Conservation (phyloP, 1,140 invertebrate species). For the Lysiphlebus fabarum region DNA sequence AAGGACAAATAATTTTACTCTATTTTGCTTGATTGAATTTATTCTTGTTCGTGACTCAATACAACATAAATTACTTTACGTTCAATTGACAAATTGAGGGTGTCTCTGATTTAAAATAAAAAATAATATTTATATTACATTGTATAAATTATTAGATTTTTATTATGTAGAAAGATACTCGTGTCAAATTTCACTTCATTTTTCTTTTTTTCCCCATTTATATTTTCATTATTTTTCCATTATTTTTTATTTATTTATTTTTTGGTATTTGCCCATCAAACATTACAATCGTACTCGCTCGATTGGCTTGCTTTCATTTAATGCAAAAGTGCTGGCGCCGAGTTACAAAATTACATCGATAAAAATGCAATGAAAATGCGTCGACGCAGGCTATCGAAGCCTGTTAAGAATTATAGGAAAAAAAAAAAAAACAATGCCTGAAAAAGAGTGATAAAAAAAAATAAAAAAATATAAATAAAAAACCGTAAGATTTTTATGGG, state of each 20-base stretch:
- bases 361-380: constrained; percentile 24
- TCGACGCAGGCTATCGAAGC: too few relatives aligned
- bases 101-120: constrained; percentile 3
- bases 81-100: constrained; percentile 1
- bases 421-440: too few relatives aligned
- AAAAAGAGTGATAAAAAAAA: too few relatives aligned
- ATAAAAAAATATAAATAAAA: too few relatives aligned
- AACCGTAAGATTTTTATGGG: too few relatives aligned
- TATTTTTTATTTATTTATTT: constrained; percentile 3
- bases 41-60: neutral
- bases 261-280: constrained; percentile 7
- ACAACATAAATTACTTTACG: constrained; percentile 2
- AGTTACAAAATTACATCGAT: constrained; percentile 35
- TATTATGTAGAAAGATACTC: neutral
- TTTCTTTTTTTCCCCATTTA: constrained; percentile 13
- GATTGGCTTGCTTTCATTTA: constrained; percentile 31
- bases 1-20: neutral
- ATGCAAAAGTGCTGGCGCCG: constrained; percentile 15
- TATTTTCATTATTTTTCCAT: neutral
- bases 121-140: neutral
- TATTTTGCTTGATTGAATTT: neutral
- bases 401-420: too few relatives aligned
- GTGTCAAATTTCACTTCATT: constrained; percentile 2
- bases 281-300: constrained; percentile 27
- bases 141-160: neutral